Evolutionary conservation across 2,113 vertebrate genomes (phyloP).

Genomic region (Halcyon senegalensis): DNA sequence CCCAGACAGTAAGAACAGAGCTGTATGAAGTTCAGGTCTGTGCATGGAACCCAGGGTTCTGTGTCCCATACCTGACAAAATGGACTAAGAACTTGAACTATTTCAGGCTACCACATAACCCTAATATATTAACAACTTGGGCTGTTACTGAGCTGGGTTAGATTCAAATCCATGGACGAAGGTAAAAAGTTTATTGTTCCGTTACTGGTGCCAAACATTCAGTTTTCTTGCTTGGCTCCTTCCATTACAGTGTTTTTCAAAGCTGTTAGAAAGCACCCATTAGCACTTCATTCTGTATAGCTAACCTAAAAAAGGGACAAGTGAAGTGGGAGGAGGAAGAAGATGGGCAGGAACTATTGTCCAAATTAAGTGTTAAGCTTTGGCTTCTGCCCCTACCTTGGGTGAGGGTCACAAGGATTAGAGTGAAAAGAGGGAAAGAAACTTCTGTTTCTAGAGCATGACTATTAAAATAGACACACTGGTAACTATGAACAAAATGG

Average conservation of each 20-base stretch:
- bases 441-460: constrained; percentile 53
- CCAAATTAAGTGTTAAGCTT: constrained; percentile 65
- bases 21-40: neutral
- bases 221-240: neutral
- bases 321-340: constrained; percentile 7
- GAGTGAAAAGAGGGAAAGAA: constrained; percentile 17
- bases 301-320: constrained; percentile 44
- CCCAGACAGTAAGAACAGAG: neutral
- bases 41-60: neutral
- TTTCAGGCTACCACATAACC: constrained; percentile 28
- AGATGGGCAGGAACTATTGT: constrained; percentile 34
- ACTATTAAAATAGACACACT: constrained; percentile 58
- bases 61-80: neutral
- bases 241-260: neutral
- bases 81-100: neutral
- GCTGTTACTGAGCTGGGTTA: constrained; percentile 27
- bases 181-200: constrained; percentile 44
- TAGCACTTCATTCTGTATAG: neutral
- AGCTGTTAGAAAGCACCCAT: constrained; percentile 10
- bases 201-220: neutral
- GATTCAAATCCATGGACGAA: neutral
- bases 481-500: constrained; percentile 61
- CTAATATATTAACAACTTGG: constrained; percentile 26
- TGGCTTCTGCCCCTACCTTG: constrained; percentile 26
- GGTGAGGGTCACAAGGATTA: constrained; percentile 55